These are phyloP conservation scores for Diglossa cyanea DNA, from an alignment of 2,797 vertebrate species.

Conservation along the genomic window DNA sequence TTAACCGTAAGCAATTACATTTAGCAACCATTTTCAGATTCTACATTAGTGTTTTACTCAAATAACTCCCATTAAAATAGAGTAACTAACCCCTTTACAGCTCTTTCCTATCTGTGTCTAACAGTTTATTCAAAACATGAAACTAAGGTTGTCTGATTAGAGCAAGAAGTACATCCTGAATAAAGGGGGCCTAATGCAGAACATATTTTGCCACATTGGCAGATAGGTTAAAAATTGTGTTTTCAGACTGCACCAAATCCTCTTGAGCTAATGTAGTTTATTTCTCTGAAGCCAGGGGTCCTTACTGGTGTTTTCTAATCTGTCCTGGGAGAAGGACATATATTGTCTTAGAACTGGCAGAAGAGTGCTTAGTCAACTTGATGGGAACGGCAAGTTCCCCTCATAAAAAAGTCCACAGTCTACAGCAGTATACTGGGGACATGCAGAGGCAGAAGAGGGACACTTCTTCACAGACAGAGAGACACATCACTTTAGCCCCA, in stretches of 20 bases:
- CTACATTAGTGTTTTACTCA: not conserved
- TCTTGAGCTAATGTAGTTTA: not conserved
- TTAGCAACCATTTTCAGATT: not conserved
- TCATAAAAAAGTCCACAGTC: not conserved
- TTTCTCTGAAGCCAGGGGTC: not conserved
- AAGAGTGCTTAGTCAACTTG: not conserved
- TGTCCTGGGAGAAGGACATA: not conserved
- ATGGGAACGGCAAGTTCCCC: not conserved
- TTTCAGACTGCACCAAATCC: not conserved
- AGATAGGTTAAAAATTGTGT: not conserved
- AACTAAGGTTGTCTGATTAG: not conserved
- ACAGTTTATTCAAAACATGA: not conserved
- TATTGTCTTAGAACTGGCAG: not conserved
- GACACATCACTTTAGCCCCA: not conserved
- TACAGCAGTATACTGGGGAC: rapidly evolving
- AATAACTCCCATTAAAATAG: not conserved
- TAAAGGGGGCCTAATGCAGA: not conserved
- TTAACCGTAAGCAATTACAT: not conserved
- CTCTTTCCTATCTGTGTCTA: not conserved
- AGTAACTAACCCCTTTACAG: not conserved
- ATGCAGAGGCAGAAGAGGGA: not conserved
- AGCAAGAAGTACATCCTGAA: not conserved
- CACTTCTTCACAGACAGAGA: not conserved
- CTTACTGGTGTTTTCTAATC: not conserved
- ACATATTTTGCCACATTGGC: not conserved